Base-by-base conservation (phyloP, 2,888 invertebrate species). In the Cephus pulcher region DNA sequence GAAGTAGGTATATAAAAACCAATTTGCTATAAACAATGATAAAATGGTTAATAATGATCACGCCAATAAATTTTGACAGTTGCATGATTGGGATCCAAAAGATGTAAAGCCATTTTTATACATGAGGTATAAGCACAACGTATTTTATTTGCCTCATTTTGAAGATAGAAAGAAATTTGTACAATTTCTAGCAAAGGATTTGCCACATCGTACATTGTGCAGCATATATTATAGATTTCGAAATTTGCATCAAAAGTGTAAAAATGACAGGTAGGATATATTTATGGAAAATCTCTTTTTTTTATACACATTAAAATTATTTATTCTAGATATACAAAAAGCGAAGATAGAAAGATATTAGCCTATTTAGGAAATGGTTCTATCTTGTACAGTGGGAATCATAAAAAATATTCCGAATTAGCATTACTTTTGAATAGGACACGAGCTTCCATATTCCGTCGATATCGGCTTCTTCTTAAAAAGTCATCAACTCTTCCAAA, bases 171-270 rank as follows among this genome's bases (percentile, higher is more conserved):
- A 80, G 76, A 87, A 86, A 75, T 90, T 90, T 80, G 81, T 85
- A n/a, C 88, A 86, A 73, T 90, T 86, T 81, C 76, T 90, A 75
- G 88, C 88, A 9, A 86, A 88, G 77, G 87, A 85, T 68, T 85
- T 90, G 76, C 89, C 89, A 15, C 84, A 82, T 82, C 85, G 90
- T 82, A 81, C 84, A 30, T 79, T 90, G 12, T 81, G 74, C 56
- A 86, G 86, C 74, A 84, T 90, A 74, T 85, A 86, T 76, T 75
- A 30, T 12, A 85, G 89, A 83, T 90, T 90, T 78, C 83, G 74
- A 81, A 77, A 70, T 75, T 79, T 89, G 15, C 82, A 84, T 79
- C 73, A 12, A 12, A 71, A 71, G 3, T 73, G 12, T 30, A 30
- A 75, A 15, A 80, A 76, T 74, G 77, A 73, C 74, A 79, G 78